Evolutionary conservation across 2,797 vertebrate species (phyloP), one percentile per base, ranked within the genome.

Genomic region (Nothura maculosa): DNA sequence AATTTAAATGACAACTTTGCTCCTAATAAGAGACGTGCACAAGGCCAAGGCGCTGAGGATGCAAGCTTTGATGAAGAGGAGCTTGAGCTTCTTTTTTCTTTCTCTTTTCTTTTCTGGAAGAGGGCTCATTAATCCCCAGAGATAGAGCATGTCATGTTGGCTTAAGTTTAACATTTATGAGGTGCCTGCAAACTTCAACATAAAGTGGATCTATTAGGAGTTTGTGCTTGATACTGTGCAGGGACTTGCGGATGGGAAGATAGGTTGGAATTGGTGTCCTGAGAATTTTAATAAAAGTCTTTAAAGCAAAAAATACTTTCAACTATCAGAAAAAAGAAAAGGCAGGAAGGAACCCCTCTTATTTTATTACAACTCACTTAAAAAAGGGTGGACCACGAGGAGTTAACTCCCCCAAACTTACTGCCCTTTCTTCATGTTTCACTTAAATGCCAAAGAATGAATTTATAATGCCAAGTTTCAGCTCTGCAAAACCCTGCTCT

Each of bases 371-470:
- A 2, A 85, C 64, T 48, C 40, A 62, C 48, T 79, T 60, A 30
- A 91, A 72, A 30, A 55, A 72, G 30, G 60, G 30, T 55, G 30
- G 54, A 45, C 13, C 24, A 74, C 1, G 1, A 87, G 43, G 77
- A 88, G 68, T 92, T 94, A 90, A 93, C 68, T 83, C 89, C 58
- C 60, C 20, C 40, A 14, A 16, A 64, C 52, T 36, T 60, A 19
- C 55, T 2, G 34, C 9, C 63, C 74, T 55, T 89, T 42, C 62
- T 38, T 83, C 70, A 64, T n/a, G 42, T 87, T 92, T 85, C 75
- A 87, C 42, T 89, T 74, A 88, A 82, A 89, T 30, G n/a, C 57
- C 81, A 81, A 89, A 88, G 52, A 89, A 85, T 61, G n/a, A 90
- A 61, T 69, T 63, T 70, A 63, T 52, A 79, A 84, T 54, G 78